Conservation (phyloP, 2,888 invertebrate genomes). For the Aradus depressus region DNA sequence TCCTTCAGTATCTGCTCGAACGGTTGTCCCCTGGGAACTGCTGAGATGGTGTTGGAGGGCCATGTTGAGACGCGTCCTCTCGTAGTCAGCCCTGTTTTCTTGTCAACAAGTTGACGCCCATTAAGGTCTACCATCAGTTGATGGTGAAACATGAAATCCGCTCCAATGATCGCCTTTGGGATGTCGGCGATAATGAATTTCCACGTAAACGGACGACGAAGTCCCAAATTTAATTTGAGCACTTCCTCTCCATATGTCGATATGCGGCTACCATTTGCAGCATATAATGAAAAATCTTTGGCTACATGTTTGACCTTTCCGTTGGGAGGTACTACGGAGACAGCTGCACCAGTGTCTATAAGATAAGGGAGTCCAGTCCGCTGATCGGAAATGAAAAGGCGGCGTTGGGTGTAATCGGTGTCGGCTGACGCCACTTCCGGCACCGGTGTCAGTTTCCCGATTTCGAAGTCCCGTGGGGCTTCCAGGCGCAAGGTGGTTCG, state of each 20-base stretch:
- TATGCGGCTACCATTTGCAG: slow-evolving; percentile 7
- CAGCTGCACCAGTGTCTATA: slow-evolving; percentile 6
- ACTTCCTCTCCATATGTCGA: slow-evolving; percentile 8
- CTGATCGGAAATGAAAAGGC: neutral
- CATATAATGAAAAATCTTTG: slow-evolving; percentile 1
- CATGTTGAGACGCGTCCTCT: neutral
- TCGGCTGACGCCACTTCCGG: neutral
- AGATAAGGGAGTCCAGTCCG: slow-evolving; percentile 15
- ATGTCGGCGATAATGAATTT: slow-evolving; percentile 5
- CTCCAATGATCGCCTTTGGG: neutral
- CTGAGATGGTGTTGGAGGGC: neutral
- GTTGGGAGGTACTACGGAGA: slow-evolving; percentile 8
- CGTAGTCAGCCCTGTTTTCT: slow-evolving; percentile 1
- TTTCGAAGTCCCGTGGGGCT: neutral
- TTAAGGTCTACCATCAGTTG: slow-evolving; percentile 20
- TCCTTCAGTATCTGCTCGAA: neutral
- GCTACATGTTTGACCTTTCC: neutral
- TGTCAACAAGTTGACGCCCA: slow-evolving; percentile 14
- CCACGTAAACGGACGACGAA: slow-evolving; percentile 2
- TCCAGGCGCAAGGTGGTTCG: neutral
- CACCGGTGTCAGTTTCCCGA: neutral
- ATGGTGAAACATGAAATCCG: slow-evolving; percentile 15
- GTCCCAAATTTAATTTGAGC: slow-evolving; percentile 9
- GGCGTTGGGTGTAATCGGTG: neutral
- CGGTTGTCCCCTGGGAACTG: slow-evolving; percentile 6